Conservation (phyloP, 1,140 invertebrate species). For the Drosophila miranda region DNA sequence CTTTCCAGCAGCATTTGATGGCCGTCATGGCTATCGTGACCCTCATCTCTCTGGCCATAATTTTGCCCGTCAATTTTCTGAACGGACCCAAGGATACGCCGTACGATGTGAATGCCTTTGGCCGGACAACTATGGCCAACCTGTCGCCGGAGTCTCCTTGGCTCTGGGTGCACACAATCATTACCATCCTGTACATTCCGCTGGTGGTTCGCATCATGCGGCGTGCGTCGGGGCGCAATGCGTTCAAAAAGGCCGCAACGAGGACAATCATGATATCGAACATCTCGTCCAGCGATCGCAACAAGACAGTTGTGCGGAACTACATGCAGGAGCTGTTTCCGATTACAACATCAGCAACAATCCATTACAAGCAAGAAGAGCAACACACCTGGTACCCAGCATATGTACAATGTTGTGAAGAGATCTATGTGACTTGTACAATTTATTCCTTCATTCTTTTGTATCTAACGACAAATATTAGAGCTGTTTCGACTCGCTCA, state of each 20-base stretch:
- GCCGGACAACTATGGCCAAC: constrained; percentile 94
- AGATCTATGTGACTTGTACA: too few species aligned
- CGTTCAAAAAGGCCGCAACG: constrained; percentile 84
- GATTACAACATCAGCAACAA: too few species aligned
- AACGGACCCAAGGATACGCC: constrained; percentile 83
- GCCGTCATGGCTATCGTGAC: constrained; percentile 91
- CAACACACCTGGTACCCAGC: too few species aligned
- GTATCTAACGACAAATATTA: too few species aligned
- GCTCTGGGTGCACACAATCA: constrained; percentile 94
- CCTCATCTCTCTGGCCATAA: constrained; percentile 88
- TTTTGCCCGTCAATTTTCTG: constrained; percentile 91
- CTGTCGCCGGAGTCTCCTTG: constrained; percentile 89
- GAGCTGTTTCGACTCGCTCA: too few species aligned
- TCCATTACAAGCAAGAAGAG: too few species aligned
- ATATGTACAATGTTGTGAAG: too few species aligned
- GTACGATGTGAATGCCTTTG: constrained; percentile 89
- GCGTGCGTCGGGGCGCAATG: constrained; percentile 87
- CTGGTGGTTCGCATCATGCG: constrained; percentile 93
- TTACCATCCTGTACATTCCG: constrained; percentile 92
- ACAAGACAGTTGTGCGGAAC: constrained; percentile 86
- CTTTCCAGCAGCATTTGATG: constrained; percentile 96
- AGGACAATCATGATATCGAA: constrained; percentile 92
- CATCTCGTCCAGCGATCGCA: constrained; percentile 89
- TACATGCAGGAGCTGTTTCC: constrained; percentile 93
- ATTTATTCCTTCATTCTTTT: too few species aligned